phyloP scores from a whole-genome alignment of 2,113 vertebrate species.

The Arothron firmamentum region DNA sequence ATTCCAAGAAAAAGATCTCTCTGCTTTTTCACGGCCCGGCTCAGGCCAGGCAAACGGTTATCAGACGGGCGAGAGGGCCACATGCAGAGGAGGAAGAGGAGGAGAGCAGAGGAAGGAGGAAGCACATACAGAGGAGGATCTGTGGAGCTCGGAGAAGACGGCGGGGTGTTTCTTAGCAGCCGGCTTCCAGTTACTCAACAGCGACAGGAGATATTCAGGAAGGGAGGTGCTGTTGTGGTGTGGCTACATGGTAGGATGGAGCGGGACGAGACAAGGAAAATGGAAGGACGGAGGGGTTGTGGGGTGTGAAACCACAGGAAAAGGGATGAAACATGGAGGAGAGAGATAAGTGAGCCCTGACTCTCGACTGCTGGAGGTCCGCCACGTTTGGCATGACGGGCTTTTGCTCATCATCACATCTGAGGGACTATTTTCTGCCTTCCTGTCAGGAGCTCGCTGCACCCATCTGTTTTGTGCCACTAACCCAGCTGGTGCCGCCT shows the following conservation, averaged over 20 bases:
- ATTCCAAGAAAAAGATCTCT: no score
- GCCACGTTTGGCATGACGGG: no score
- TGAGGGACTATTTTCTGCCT: background rate
- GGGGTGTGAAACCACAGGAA: background rate
- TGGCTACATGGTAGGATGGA: conserved; percentile 50
- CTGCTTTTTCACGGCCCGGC: no score
- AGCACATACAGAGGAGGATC: conserved; percentile 41
- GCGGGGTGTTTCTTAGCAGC: conserved; percentile 63
- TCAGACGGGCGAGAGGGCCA: conserved; percentile 6
- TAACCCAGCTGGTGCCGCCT: conserved; percentile 91
- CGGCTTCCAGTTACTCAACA: conserved; percentile 80
- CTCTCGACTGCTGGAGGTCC: background rate
- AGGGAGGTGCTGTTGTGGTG: conserved; percentile 59
- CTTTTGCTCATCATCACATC: no score
- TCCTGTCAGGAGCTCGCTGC: background rate
- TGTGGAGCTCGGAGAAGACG: conserved; percentile 21
- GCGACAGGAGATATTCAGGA: conserved; percentile 77
- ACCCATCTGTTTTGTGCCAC: conserved; percentile 45
- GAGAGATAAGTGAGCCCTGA: conserved; percentile 11
- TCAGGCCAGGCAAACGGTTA: no score
- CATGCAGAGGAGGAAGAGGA: conserved; percentile 7
- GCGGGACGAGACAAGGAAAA: conserved; percentile 54
- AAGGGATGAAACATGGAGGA: conserved; percentile 21
- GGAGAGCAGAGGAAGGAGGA: conserved; percentile 33
- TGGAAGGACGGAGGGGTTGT: background rate